Conservation (phyloP, 2,113 vertebrate genomes). For the Hippolais icterina region DNA sequence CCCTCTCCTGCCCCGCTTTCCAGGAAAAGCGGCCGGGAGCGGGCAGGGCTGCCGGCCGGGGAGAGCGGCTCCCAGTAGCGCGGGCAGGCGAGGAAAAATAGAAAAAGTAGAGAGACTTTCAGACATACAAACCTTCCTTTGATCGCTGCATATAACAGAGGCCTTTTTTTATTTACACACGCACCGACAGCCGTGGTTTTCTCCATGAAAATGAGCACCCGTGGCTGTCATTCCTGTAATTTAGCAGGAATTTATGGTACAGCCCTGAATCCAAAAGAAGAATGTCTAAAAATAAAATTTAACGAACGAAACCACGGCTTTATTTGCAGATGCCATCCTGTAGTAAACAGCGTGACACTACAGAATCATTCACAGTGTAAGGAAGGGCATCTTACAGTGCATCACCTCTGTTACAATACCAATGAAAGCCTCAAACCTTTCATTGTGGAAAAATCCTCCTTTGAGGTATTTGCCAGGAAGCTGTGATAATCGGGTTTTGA, state of each 20-base stretch:
- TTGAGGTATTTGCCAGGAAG: background rate
- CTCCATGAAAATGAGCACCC: background rate
- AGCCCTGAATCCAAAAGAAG: background rate
- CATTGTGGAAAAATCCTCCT: background rate
- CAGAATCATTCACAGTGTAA: background rate
- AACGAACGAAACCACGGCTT: background rate
- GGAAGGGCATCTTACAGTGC: background rate
- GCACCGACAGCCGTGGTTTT: background rate
- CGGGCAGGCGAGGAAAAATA: background rate
- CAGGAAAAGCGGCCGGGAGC: background rate
- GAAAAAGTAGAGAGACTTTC: background rate
- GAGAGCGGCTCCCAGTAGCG: background rate
- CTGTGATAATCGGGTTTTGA: background rate
- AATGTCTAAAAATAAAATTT: background rate
- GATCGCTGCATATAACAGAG: background rate
- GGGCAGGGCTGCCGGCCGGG: background rate
- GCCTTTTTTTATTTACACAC: background rate
- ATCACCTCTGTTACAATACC: background rate
- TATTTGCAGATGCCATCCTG: background rate
- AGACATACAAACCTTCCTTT: background rate
- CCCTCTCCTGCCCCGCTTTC: background rate
- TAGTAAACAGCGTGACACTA: background rate
- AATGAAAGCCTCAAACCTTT: background rate
- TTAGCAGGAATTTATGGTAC: slow-evolving; percentile 10
- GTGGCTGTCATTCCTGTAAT: slow-evolving; percentile 1